These are phyloP conservation scores for Syritta pipiens DNA, from an alignment of 2,888 invertebrate genomes.

Conservation along the genomic window DNA sequence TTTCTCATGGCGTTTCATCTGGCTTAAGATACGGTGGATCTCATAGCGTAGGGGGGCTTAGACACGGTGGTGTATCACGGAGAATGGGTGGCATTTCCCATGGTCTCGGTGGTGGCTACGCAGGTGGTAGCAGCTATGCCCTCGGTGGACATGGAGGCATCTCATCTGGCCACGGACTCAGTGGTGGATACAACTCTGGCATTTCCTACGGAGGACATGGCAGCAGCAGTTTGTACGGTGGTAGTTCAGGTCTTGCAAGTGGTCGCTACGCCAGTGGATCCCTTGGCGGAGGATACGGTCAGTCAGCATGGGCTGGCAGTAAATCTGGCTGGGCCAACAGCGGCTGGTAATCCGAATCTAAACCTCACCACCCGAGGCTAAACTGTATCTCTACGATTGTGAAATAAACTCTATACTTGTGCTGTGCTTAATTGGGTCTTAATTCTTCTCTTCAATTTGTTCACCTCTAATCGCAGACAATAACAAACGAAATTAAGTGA, in stretches of 20 bases:
- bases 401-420: slow-evolving; percentile 17
- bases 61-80: neutral
- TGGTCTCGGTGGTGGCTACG: slow-evolving; percentile 1
- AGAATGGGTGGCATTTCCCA: neutral
- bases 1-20: neutral
- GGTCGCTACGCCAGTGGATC: slow-evolving; percentile 3
- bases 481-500: neutral
- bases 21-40: slow-evolving; percentile 32
- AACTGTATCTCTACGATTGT: slow-evolving; percentile 3
- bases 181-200: slow-evolving; percentile 40
- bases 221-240: neutral
- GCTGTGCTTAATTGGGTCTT: slow-evolving; percentile 3
- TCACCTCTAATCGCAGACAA: neutral
- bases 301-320: slow-evolving; percentile 14
- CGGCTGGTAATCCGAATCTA: neutral
- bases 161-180: slow-evolving; percentile 9
- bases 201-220: neutral
- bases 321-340: slow-evolving; percentile 11
- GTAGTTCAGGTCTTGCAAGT: neutral
- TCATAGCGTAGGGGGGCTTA: too few relatives aligned
- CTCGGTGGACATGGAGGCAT: neutral
- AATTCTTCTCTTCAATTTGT: neutral
- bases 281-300: slow-evolving; percentile 13
- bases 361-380: neutral
- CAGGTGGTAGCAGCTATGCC: neutral